phyloP scores from a whole-genome alignment of 2,888 invertebrate species.

The Lochmaea capreae region DNA sequence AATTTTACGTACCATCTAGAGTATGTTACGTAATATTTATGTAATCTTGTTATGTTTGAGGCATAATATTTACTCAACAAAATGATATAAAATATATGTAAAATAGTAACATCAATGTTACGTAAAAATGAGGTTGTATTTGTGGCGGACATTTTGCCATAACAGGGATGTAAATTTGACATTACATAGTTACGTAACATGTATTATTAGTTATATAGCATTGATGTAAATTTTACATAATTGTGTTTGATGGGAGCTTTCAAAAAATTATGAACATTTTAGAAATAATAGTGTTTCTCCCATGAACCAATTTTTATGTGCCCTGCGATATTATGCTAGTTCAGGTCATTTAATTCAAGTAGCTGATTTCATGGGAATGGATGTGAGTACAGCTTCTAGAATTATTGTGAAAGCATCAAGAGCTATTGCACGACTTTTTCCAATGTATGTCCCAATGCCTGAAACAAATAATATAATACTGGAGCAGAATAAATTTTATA shows the following conservation, averaged over 20 bases:
- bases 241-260: conserved; percentile 11
- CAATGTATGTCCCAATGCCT: too few relatives aligned
- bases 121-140: neutral
- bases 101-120: neutral
- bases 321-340: too few relatives aligned
- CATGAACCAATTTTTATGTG: too few relatives aligned
- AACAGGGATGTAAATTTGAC: conserved; percentile 9
- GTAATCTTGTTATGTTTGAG: neutral
- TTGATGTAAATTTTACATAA: neutral
- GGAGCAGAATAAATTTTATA: too few relatives aligned
- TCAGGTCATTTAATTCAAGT: too few relatives aligned
- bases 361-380: too few relatives aligned
- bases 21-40: conserved; percentile 7
- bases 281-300: too few relatives aligned
- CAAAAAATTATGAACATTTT: too few relatives aligned
- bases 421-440: too few relatives aligned
- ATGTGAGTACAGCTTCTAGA: too few relatives aligned
- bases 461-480: too few relatives aligned
- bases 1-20: conserved; percentile 7
- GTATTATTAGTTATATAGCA: conserved; percentile 6
- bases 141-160: conserved; percentile 10
- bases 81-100: conserved; percentile 10
- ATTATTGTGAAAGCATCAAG: too few relatives aligned
- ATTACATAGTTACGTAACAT: conserved; percentile 6
- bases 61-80: conserved; percentile 2